These are phyloP conservation scores for Muschampia plurimacula DNA, from an alignment of 2,888 invertebrate genomes.

Conservation along the genomic window DNA sequence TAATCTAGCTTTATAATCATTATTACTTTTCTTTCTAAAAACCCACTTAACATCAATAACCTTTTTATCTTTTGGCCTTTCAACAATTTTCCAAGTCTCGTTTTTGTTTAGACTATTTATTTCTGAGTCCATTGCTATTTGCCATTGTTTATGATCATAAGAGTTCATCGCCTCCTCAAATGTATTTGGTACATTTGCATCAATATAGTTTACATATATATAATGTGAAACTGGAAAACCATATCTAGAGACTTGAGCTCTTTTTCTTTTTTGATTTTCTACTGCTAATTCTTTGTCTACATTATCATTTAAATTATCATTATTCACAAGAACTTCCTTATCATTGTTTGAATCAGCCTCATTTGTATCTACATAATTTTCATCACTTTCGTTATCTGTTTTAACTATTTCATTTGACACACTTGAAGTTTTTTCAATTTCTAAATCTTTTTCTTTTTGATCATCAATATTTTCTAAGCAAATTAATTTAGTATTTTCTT, in stretches of 20 bases:
- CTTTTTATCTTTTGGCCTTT: slow-evolving; percentile 50
- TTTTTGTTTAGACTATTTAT: slow-evolving; percentile 52
- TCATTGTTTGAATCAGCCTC: background rate
- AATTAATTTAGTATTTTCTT: slow-evolving; percentile 46
- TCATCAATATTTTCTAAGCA: slow-evolving; percentile 42
- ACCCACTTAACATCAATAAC: slow-evolving; percentile 56
- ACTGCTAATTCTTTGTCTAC: background rate
- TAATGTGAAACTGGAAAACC: slow-evolving; percentile 43
- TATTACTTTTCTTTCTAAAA: slow-evolving; percentile 51
- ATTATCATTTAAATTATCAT: background rate
- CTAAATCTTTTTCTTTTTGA: slow-evolving; percentile 13
- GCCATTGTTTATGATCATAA: slow-evolving; percentile 48
- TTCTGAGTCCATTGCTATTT: slow-evolving; percentile 53
- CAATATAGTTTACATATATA: slow-evolving; percentile 50
- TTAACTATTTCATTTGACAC: background rate
- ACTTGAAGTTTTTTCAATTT: background rate
- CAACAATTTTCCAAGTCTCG: slow-evolving; percentile 54
- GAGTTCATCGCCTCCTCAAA: slow-evolving; percentile 53
- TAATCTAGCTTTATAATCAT: slow-evolving; percentile 33
- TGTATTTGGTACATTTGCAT: slow-evolving; percentile 49
- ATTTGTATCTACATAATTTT: slow-evolving; percentile 3
- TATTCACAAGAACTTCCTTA: background rate
- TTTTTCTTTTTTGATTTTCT: slow-evolving; percentile 1
- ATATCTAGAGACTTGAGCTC: slow-evolving; percentile 35
- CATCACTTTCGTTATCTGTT: background rate